phyloP scores from a whole-genome alignment of 2,888 invertebrate species.

The Parnassius orleans region DNA sequence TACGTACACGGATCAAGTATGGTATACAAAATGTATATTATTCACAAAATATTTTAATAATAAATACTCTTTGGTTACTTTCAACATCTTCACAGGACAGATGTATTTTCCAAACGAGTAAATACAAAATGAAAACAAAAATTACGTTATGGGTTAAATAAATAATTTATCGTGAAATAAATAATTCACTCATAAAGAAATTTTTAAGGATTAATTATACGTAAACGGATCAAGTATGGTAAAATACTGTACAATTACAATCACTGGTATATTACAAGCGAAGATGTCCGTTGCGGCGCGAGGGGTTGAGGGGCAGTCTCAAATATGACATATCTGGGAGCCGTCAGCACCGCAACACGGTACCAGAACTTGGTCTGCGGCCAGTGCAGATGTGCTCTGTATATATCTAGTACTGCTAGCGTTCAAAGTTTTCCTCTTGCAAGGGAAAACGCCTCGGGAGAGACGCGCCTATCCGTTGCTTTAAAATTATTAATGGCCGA shows the following conservation, averaged over 20 bases:
- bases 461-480: slow-evolving; percentile 53
- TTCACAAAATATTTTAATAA: too few species aligned
- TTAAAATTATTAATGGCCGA: slow-evolving; percentile 69
- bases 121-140: too few species aligned
- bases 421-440: slow-evolving; percentile 56
- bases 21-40: too few species aligned
- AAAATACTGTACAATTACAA: slow-evolving; percentile 45
- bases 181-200: too few species aligned
- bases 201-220: too few species aligned
- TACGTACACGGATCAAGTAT: slow-evolving; percentile 39
- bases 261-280: slow-evolving; percentile 58
- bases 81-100: too few species aligned
- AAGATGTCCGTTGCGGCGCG: slow-evolving; percentile 60
- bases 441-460: slow-evolving; percentile 62
- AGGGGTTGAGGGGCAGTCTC: slow-evolving; percentile 41
- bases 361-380: slow-evolving; percentile 74
- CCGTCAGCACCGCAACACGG: slow-evolving; percentile 70
- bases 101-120: too few species aligned
- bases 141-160: too few species aligned
- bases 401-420: slow-evolving; percentile 31
- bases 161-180: too few species aligned
- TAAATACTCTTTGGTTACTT: too few species aligned
- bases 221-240: slow-evolving; percentile 40
- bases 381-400: slow-evolving; percentile 64
- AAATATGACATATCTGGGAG: slow-evolving; percentile 77